Evolutionary conservation across 2,113 vertebrate species (phyloP).

Genomic region (Leptosomus discolor): DNA sequence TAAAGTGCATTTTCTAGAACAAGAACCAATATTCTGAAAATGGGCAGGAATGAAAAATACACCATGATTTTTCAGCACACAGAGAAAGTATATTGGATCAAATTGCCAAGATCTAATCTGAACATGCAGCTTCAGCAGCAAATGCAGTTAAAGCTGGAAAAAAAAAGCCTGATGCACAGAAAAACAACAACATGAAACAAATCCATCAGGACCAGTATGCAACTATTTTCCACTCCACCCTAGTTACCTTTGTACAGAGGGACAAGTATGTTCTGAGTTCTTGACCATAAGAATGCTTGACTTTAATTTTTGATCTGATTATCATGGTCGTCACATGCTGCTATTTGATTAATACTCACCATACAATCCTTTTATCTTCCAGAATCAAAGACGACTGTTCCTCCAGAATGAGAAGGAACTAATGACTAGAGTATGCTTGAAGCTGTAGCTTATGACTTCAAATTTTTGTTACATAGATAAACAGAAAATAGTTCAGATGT

Average conservation of each 20-base stretch:
- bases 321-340: neutral
- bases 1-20: neutral
- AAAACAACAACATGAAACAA: neutral
- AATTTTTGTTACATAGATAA: neutral
- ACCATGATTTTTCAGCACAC: neutral
- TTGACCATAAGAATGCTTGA: neutral
- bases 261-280: neutral
- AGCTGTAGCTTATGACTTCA: neutral
- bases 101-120: neutral
- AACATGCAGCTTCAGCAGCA: neutral
- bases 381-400: neutral
- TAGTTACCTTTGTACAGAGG: neutral
- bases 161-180: neutral
- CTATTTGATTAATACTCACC: neutral
- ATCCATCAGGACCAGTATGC: neutral
- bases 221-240: neutral
- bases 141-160: neutral
- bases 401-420: conserved; percentile 28
- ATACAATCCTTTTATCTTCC: neutral
- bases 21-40: neutral
- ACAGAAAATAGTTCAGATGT: neutral
- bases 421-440: neutral
- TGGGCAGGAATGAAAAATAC: neutral
- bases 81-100: neutral
- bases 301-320: neutral